Evolutionary conservation across 2,797 vertebrate species (phyloP), one percentile per base, ranked within the genome.

Genomic region (Mormyrus proboscirostris): DNA sequence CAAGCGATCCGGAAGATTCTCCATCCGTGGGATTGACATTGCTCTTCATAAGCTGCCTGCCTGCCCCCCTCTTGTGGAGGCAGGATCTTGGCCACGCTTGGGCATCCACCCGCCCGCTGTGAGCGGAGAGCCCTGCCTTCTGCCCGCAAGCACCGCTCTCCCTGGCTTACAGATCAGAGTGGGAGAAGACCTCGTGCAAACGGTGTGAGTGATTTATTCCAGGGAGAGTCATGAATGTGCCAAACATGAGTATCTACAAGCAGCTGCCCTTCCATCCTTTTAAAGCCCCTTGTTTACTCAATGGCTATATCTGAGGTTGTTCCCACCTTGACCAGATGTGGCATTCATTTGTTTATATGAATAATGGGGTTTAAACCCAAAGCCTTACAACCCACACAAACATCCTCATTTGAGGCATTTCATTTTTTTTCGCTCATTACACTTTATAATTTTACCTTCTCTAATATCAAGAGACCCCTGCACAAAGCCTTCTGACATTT

Each of bases 401-500:
- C 85, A 57, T 14, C 22, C 50, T 86, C 51, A 55, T 41, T 50
- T n/a, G 4, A 57, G 50, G 73, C 10, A 14, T 16, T 79, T 57
- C 7, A 38, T 85, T 50, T 86, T 53, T 86, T 86, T 16, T 12
- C 5, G n/a, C 85, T 57, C 51, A 86, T 86, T 86, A 86, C 22
- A 57, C 25, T 38, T 86, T 57, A 57, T 86, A 86, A 86, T 86
- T 86, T 33, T 86, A 86, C 44, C 51, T 25, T 55, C 84, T 33
- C 51, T 53, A 25, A 38, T 86, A 55, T 57, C 85, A n/a, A 86
- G 22, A 57, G 29, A 14, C 85, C 10, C 12, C 25, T 41, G 55
- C 22, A 85, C 8, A 22, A 85, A 51, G 50, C 83, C 49, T 51
- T 51, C 83, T 85, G 83, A 85, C 85, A 86, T 86, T 86, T 86